Conservation (phyloP, 1,140 invertebrate genomes). For the Sycophaga agraensis region DNA sequence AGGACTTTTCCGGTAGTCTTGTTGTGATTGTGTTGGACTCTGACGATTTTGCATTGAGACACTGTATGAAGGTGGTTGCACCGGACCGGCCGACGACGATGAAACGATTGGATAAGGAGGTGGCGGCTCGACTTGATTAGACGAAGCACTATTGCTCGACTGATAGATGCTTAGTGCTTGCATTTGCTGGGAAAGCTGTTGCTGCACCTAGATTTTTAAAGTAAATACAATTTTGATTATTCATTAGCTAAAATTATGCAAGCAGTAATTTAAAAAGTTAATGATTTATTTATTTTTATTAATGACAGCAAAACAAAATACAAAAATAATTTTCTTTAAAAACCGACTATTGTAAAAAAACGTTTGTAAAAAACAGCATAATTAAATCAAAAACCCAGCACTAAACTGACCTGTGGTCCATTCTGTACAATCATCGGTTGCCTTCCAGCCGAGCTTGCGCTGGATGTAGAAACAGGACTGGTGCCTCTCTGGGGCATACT, state of each 20-base stretch:
- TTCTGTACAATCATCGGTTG: constrained; percentile 82
- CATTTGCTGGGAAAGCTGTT: constrained; percentile 83
- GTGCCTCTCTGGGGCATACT: constrained; percentile 67
- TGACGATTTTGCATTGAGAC: constrained; percentile 83
- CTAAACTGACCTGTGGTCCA: constrained; percentile 64
- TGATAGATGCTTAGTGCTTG: constrained; percentile 82
- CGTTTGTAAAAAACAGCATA: no score
- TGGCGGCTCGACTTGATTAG: constrained; percentile 66
- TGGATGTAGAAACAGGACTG: constrained; percentile 70
- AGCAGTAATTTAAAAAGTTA: no score
- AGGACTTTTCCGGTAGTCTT: constrained; percentile 75
- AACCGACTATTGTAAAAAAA: no score
- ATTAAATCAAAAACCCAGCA: no score
- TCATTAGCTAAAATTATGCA: no score
- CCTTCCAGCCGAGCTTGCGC: constrained; percentile 53
- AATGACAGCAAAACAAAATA: no score
- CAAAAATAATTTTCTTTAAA: no score
- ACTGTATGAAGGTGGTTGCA: constrained; percentile 80
- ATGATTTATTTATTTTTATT: no score
- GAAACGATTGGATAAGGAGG: constrained; percentile 74
- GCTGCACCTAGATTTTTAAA: constrained; percentile 64
- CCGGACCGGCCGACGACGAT: constrained; percentile 62
- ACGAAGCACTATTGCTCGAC: constrained; percentile 53
- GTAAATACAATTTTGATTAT: no score
- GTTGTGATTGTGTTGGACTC: constrained; percentile 77